Evolutionary conservation across 2,113 vertebrate species (phyloP), one percentile per base, ranked within the genome.

Genomic region (Thunnus thynnus): DNA sequence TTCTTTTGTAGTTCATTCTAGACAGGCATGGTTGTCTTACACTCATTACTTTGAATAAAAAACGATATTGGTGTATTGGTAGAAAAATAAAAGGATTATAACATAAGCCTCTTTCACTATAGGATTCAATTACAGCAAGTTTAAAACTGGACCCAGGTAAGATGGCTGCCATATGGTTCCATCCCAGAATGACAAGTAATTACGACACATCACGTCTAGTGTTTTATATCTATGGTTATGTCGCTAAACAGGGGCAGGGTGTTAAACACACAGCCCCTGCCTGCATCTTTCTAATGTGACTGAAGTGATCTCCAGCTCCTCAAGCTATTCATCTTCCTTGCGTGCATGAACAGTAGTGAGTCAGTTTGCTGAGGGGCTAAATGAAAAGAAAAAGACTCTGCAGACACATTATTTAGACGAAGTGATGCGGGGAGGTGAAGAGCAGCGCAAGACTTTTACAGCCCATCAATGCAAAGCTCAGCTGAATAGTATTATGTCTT

Each of bases 401-500:
- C 61, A 78, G 60, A 75, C 65, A 61, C 27, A 56, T 27, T 75
- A 62, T 71, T 67, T 62, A 80, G 25, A 65, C 13, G n/a, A 63
- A 78, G 52, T 62, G 50, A 63, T 68, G 56, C 32, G 63, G 13
- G n/a, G 36, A 66, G 41, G 57, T 25, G 14, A 52, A 86, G 55
- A 65, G 56, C 63, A 50, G 51, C 1, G 18, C 46, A 44, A 12
- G 36, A 82, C 56, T 80, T 84, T 83, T 86, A 85, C 36, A 71
- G 70, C 50, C 14, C 20, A 18, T 69, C 71, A 69, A 82, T 84
- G 77, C 87, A 86, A 85, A 89, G 80, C 73, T 89, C 44, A 61
- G 65, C 36, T 77, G 60, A 78, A 18, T 72, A 32, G 50, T 3
- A 77, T 89, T 83, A 86, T 80, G 82, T 85, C 80, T 91, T 75